Conservation (phyloP, 2,113 vertebrate species). For the Leptodactylus fuscus region DNA sequence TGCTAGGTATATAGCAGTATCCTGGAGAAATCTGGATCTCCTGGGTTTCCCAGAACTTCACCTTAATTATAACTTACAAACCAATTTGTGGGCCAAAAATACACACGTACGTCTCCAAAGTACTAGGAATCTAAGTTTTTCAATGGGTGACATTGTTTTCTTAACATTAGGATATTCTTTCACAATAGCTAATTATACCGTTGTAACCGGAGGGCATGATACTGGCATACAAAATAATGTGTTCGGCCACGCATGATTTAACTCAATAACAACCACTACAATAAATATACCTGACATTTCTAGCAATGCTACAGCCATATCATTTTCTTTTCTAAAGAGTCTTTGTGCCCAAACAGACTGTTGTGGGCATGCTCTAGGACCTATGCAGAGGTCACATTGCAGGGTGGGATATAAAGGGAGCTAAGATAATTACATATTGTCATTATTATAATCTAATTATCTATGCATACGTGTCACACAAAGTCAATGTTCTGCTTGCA, state of each 20-base stretch:
- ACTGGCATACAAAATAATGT: not conserved
- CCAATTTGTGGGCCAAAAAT: too few relatives aligned
- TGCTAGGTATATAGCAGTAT: not conserved
- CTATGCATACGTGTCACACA: too few relatives aligned
- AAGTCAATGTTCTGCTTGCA: too few relatives aligned
- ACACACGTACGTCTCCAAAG: too few relatives aligned
- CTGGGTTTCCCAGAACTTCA: not conserved
- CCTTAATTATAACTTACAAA: not conserved
- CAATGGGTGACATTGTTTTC: conserved; percentile 25
- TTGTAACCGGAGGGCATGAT: conserved; percentile 12
- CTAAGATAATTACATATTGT: too few relatives aligned
- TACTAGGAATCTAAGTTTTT: not conserved
- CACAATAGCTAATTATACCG: conserved; percentile 15
- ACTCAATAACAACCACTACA: not conserved
- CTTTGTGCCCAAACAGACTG: not conserved
- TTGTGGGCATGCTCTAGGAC: too few relatives aligned
- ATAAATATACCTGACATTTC: not conserved
- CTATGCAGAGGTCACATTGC: too few relatives aligned
- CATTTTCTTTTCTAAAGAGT: not conserved
- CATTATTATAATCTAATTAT: too few relatives aligned
- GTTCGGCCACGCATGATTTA: conserved; percentile 11
- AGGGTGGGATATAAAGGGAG: too few relatives aligned
- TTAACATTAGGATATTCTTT: not conserved
- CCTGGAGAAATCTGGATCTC: too few relatives aligned
- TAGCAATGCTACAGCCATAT: not conserved